Evolutionary conservation across 2,113 vertebrate species (phyloP).

Genomic region (Elaphurus davidianus): DNA sequence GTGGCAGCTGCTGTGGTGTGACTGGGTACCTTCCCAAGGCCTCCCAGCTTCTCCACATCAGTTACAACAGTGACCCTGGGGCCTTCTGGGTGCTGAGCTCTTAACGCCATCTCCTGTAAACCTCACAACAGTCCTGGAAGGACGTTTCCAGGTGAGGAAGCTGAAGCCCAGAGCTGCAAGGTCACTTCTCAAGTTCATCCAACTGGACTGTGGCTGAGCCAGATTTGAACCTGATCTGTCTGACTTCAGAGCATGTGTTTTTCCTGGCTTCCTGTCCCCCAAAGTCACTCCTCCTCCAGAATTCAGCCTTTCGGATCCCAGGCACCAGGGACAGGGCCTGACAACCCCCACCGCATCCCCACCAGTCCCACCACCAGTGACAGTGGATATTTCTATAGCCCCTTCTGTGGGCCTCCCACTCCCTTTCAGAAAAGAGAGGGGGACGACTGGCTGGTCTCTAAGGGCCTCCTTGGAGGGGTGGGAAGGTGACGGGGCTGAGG

Average conservation of each 20-base stretch:
- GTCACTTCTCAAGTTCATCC: not conserved
- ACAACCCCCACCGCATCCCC: rapidly evolving
- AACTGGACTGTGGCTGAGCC: not conserved
- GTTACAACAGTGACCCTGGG: not conserved
- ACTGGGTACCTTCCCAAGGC: too few relatives aligned
- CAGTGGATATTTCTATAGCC: not conserved
- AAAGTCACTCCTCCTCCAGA: not conserved
- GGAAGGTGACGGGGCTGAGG: too few relatives aligned
- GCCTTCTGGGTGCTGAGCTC: not conserved
- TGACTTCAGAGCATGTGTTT: not conserved
- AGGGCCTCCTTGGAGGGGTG: not conserved
- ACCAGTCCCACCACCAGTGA: not conserved
- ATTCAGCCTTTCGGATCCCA: not conserved
- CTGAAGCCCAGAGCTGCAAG: not conserved
- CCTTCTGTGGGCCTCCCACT: not conserved
- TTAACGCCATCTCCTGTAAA: not conserved
- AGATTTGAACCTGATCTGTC: not conserved
- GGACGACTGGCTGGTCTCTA: not conserved
- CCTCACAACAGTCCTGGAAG: not conserved
- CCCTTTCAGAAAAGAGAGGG: too few relatives aligned
- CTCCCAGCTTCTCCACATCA: not conserved
- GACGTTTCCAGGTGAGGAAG: not conserved
- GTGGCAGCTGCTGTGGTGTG: not conserved
- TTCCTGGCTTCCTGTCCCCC: not conserved
- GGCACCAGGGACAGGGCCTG: not conserved